These are phyloP conservation scores for Saturnia pavonia DNA, from an alignment of 2,888 invertebrate species.

Conservation along the genomic window DNA sequence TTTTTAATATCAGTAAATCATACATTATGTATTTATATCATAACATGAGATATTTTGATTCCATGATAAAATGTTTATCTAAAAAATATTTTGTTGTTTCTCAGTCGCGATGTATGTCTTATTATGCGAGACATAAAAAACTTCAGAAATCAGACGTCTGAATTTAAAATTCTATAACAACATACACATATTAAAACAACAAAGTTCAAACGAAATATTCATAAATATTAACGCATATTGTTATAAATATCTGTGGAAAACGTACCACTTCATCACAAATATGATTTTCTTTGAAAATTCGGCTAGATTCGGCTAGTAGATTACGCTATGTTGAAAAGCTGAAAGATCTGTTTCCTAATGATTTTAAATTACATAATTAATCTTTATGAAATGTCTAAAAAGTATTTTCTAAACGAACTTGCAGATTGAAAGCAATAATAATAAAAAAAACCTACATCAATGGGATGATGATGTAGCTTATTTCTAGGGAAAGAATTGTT, in stretches of 20 bases:
- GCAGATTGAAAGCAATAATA: no score
- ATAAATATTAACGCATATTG: neutral
- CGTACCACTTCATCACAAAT: neutral
- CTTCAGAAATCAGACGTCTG: neutral
- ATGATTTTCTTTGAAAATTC: constrained; percentile 14
- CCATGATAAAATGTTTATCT: neutral
- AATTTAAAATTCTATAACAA: neutral
- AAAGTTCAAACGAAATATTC: neutral
- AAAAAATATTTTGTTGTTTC: neutral
- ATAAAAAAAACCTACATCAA: no score
- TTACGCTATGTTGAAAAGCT: no score
- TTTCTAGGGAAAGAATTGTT: no score
- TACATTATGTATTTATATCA: neutral
- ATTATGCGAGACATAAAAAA: constrained; percentile 4
- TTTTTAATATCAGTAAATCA: neutral
- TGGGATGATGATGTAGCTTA: no score
- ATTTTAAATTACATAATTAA: neutral
- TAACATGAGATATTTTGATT: neutral
- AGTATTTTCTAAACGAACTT: no score
- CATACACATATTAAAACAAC: neutral
- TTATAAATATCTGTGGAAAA: neutral
- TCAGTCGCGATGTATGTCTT: neutral
- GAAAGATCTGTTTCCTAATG: neutral
- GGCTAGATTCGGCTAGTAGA: no score
- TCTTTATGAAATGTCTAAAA: neutral